Conservation (phyloP, 23 tunicate species). For the Halocynthia aurantium region DNA sequence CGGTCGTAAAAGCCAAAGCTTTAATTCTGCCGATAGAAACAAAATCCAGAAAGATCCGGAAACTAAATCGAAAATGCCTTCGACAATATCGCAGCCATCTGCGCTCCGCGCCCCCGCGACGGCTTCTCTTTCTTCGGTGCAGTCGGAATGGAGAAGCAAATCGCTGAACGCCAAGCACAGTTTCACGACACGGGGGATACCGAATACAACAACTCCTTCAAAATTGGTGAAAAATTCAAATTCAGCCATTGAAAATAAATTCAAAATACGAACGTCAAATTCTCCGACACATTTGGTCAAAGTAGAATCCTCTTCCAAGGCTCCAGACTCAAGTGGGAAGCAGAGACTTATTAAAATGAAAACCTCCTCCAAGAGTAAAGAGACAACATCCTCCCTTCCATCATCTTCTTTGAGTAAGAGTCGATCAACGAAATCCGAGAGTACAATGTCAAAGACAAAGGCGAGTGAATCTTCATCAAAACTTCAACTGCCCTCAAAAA, state of each 20-base stretch:
- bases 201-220: slow-evolving; percentile 23
- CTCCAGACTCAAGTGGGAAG: not conserved
- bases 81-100: not conserved
- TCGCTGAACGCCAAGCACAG: slow-evolving; percentile 87
- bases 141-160: slow-evolving; percentile 64
- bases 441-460: not conserved
- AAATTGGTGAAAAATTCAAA: slow-evolving; percentile 20
- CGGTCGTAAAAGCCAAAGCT: slow-evolving; percentile 67
- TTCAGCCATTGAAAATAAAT: not conserved
- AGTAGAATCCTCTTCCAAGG: not conserved
- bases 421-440: not conserved
- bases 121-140: not conserved
- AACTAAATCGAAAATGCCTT: not conserved
- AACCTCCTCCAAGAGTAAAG: not conserved
- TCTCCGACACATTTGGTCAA: slow-evolving; percentile 3
- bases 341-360: slow-evolving; percentile 3
- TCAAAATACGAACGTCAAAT: not conserved
- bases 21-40: slow-evolving; percentile 72
- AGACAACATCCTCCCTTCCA: not conserved
- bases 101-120: not conserved
- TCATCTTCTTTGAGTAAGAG: not conserved
- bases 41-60: slow-evolving; percentile 16
- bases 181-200: slow-evolving; percentile 41
- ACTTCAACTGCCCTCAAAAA: not conserved
- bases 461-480: not conserved